phyloP scores from a whole-genome alignment of 2,888 invertebrate genomes.

The Sycophila texana region DNA sequence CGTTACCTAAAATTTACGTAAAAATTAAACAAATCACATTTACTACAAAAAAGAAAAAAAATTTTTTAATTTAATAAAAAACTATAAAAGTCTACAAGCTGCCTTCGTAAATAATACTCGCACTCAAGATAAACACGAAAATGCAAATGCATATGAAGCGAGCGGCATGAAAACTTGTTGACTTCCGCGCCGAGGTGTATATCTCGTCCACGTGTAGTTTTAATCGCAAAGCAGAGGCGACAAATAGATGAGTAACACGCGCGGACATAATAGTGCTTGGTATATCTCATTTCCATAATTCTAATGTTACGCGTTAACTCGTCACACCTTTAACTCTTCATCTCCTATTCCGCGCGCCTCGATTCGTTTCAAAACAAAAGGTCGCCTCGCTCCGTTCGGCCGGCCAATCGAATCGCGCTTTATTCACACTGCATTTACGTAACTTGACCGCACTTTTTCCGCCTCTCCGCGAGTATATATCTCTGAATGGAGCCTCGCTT shows the following conservation, averaged over 20 bases:
- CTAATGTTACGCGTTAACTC: slow-evolving; percentile 46
- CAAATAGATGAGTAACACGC: slow-evolving; percentile 40
- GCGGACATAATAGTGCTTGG: slow-evolving; percentile 26
- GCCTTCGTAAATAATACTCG: too few species aligned
- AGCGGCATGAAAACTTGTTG: too few species aligned
- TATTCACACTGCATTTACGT: slow-evolving; percentile 29
- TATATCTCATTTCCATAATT: slow-evolving; percentile 51
- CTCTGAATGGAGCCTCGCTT: slow-evolving; percentile 6
- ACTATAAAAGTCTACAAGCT: too few species aligned
- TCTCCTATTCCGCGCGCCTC: slow-evolving; percentile 38
- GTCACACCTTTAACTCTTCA: slow-evolving; percentile 41
- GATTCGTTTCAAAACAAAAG: slow-evolving; percentile 45
- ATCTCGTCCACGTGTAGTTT: not conserved
- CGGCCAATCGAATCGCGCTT: slow-evolving; percentile 10
- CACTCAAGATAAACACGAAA: too few species aligned
- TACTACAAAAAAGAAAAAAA: too few species aligned
- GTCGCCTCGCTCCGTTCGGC: slow-evolving; percentile 2
- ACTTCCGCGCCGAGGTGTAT: too few species aligned
- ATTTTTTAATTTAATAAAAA: too few species aligned
- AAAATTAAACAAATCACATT: too few species aligned
- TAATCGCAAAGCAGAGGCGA: not conserved
- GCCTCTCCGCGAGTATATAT: not conserved
- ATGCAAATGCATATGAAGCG: too few species aligned
- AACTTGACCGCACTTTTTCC: slow-evolving; percentile 8
- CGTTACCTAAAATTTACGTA: too few species aligned